phyloP scores from a whole-genome alignment of 2,113 vertebrate species.

The Dasypus novemcinctus region DNA sequence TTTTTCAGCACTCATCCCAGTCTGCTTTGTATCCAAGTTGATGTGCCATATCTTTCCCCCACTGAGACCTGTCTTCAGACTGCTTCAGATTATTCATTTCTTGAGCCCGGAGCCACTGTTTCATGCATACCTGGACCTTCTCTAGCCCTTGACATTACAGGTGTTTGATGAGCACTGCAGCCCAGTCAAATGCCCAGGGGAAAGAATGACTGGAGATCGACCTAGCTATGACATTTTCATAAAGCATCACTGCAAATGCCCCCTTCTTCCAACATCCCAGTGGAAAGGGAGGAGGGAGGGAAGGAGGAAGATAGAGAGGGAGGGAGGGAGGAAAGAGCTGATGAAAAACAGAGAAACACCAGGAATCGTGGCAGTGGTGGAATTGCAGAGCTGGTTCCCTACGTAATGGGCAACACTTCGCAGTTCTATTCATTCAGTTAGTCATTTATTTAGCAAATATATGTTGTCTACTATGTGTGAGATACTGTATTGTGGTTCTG shows the following conservation, averaged over 20 bases:
- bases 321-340: neutral
- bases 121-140: neutral
- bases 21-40: neutral
- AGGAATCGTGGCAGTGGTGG: neutral
- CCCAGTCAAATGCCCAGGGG: neutral
- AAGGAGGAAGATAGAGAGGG: neutral
- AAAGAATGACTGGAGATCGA: neutral
- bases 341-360: neutral
- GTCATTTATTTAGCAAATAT: neutral
- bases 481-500: neutral
- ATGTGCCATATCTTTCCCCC: neutral
- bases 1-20: neutral
- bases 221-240: too few species aligned
- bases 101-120: neutral
- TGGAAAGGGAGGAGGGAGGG: neutral
- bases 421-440: neutral
- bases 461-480: neutral
- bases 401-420: neutral
- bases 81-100: neutral
- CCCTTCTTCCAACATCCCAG: neutral
- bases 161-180: neutral
- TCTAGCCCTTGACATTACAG: neutral
- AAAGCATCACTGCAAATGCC: neutral
- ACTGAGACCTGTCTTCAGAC: neutral
- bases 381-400: neutral